Evolutionary conservation across 2,888 invertebrate species (phyloP), one percentile per base, ranked within the genome.

Genomic region (Eupithecia pulchellata): DNA sequence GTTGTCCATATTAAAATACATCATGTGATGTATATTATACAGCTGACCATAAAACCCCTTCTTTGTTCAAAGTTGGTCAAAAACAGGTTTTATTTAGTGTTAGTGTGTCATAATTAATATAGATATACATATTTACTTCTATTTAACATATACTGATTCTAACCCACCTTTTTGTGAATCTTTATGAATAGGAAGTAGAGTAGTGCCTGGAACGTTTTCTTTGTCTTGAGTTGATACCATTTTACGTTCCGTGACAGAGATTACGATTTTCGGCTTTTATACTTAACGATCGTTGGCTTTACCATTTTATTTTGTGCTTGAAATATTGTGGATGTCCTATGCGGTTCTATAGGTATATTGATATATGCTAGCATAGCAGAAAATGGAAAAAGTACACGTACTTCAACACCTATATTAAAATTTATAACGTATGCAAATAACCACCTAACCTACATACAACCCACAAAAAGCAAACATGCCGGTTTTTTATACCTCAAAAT

Each of bases 251-350:
- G 89, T 90, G 89, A 82, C 84, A 76, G 71, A 84, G 88, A 87
- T 89, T 89, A 89, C 82, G 84, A 86, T 88, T 88, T 89, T 87
- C 82, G 84, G 88, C 87, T 90, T 89, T 89, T 79, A 75, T 81
- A 80, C 79, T 83, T 81, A 82, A 79, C 81, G 77, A 30, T 82
- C 83, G 82, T 81, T 80, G 77, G 79, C 80, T 77, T 71, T 72
- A 74, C 34, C 42, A 27, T 39, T 67, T 67, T 42, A 65, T 66
- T 57, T 5, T 29, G 11, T 11, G 60, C 55, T 29, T 29, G 3
- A 29, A 29, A 57, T 29, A 6, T 29, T 6, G 4, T 14, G 29
- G n/a, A n/a, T n/a, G n/a, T n/a, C n/a, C n/a, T n/a, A n/a, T n/a
- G n/a, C n/a, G n/a, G n/a, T n/a, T n/a, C n/a, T n/a, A n/a, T n/a